Percentiles rank a stretch among this genome's conserved stretches.
Evolutionary conservation across 1,140 invertebrate genomes (phyloP).

Genomic region (Meloidogyne floridensis): DNA sequence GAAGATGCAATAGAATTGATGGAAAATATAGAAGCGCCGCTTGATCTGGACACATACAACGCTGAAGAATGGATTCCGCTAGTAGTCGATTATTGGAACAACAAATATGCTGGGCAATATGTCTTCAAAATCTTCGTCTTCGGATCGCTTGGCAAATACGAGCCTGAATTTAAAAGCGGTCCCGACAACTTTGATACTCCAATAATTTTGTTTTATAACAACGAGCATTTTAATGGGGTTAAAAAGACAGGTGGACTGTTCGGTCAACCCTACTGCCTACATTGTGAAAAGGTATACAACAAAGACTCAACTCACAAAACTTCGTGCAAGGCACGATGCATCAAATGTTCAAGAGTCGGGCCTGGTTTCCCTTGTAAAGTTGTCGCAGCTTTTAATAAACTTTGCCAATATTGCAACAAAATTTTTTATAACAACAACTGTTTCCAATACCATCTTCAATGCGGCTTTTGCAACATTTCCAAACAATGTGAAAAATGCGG

Average conservation of each 20-base stretch:
- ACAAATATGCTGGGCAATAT: neutral
- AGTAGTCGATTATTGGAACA: neutral
- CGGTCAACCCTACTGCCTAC: neutral
- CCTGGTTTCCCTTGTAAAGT: neutral
- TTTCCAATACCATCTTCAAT: neutral
- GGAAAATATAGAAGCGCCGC: neutral
- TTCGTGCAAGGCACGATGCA: neutral
- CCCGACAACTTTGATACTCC: neutral
- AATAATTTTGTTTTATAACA: neutral
- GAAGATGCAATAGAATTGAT: neutral
- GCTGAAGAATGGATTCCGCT: neutral
- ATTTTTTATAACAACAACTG: neutral
- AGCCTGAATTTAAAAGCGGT: neutral
- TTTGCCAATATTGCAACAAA: neutral
- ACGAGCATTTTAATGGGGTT: neutral
- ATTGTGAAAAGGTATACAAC: neutral
- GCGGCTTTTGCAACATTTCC: neutral
- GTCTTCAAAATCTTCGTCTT: constrained; percentile 9
- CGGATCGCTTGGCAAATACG: neutral
- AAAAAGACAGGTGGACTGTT: neutral
- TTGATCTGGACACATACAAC: neutral
- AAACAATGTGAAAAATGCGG: constrained; percentile 1
- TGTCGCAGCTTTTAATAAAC: neutral
- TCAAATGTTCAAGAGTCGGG: neutral
- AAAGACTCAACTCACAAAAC: neutral